phyloP scores from a whole-genome alignment of 2,888 invertebrate species.

The Oxyscelio sp. region DNA sequence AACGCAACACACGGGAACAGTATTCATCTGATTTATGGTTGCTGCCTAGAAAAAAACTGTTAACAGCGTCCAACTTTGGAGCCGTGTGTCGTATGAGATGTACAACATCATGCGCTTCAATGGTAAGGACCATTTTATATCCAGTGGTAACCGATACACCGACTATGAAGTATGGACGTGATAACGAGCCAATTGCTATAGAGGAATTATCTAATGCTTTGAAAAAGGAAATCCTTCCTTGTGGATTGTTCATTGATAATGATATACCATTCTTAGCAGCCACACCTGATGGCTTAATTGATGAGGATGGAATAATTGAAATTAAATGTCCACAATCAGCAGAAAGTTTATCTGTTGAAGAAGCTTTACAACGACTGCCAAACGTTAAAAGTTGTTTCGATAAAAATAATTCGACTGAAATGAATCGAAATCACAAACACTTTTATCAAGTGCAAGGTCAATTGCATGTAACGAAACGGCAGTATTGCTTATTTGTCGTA shows the following conservation, averaged over 20 bases:
- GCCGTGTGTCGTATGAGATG: slow-evolving; percentile 44
- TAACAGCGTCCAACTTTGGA: slow-evolving; percentile 66
- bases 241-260: slow-evolving; percentile 65
- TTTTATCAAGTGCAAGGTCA: slow-evolving; percentile 28
- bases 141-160: neutral
- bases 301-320: slow-evolving; percentile 62
- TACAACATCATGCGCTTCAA: slow-evolving; percentile 35
- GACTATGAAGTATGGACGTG: slow-evolving; percentile 47
- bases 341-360: neutral
- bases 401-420: neutral
- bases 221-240: slow-evolving; percentile 2
- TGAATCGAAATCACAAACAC: slow-evolving; percentile 16
- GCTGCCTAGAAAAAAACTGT: slow-evolving; percentile 22
- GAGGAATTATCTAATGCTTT: slow-evolving; percentile 22
- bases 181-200: slow-evolving; percentile 62
- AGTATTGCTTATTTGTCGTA: slow-evolving; percentile 16
- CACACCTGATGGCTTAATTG: slow-evolving; percentile 68
- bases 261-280: slow-evolving; percentile 43
- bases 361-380: slow-evolving; percentile 5
- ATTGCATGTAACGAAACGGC: slow-evolving; percentile 16
- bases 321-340: slow-evolving; percentile 55
- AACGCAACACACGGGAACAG: too few species aligned
- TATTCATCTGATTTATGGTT: too few species aligned
- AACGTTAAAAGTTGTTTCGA: slow-evolving; percentile 14
- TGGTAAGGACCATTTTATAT: slow-evolving; percentile 52